phyloP scores from a whole-genome alignment of 2,797 vertebrate genomes.

The Sebastiscus albofasciatus region DNA sequence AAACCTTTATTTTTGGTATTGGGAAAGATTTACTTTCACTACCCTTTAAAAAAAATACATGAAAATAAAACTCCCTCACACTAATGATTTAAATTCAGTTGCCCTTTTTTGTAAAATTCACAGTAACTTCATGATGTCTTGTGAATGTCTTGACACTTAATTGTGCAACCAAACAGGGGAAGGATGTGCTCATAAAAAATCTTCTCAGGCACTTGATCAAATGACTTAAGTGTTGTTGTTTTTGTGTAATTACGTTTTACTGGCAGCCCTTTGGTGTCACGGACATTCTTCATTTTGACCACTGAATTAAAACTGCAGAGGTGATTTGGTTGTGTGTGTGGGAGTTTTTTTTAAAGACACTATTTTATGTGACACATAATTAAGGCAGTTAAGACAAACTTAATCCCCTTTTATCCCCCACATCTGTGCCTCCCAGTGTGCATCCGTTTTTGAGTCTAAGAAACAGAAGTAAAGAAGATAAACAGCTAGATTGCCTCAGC shows the following conservation, averaged over 20 bases:
- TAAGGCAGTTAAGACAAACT: constrained; percentile 21
- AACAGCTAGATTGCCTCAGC: background rate
- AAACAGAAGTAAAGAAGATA: background rate
- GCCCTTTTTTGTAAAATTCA: background rate
- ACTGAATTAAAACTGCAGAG: constrained; percentile 20
- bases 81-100: background rate
- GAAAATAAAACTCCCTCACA: background rate
- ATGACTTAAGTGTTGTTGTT: constrained; percentile 5
- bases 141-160: background rate
- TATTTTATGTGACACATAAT: constrained; percentile 34
- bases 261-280: background rate
- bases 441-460: background rate
- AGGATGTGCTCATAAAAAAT: constrained; percentile 1
- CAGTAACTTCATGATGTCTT: background rate
- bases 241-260: constrained; percentile 8
- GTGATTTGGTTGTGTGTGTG: constrained; percentile 18
- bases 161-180: background rate
- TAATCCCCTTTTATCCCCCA: constrained; percentile 12
- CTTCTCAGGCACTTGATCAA: background rate
- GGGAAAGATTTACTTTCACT: background rate
- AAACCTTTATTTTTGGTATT: background rate
- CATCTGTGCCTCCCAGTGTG: constrained; percentile 13
- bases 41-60: background rate
- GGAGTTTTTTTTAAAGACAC: constrained; percentile 9
- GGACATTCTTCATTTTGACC: constrained; percentile 31